Base-by-base conservation (phyloP, 2,888 invertebrate genomes). In the Marronus borbonicus region DNA sequence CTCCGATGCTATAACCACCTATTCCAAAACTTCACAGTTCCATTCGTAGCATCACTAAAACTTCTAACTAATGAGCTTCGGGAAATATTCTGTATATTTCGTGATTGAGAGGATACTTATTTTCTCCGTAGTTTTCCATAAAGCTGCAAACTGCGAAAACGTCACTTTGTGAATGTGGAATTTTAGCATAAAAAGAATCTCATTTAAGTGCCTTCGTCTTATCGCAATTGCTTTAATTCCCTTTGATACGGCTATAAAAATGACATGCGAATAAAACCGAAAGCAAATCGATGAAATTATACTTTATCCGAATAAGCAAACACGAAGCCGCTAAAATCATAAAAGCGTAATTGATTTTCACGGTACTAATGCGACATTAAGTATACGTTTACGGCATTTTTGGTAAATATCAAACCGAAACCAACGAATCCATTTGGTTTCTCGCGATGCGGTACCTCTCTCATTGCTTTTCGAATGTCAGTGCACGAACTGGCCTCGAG, bases 301-400 rank as follows among this genome's bases (percentile, higher is more conserved):
- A 62, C 12, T 12, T 28, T 62, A 62, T 12, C 24, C 31, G 28
- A 28, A 31, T 62, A 62, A 62, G 28, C 31, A 62, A 62, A 62
- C 60, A 62, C 62, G 62, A 62, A 62, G 31, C 14, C 14, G 65
- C n/a, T 10, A 39, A 66, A 44, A 20, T 44, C 68, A 69, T 68
- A 76, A 68, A 62, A 68, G n/a, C 69, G 49, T 69, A 76, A 74
- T 74, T 78, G 72, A 74, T 74, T 74, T 62, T 66, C 58, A 52
- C 74, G 24, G 52, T 50, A 20, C 78, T 78, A 78, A 78, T 78
- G 74, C 78, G 78, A 78, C 78, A 78, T 78, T 78, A 78, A 78
- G 65, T 72, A 78, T 74, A 64, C 76, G 62, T 76, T 78, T 76
- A 76, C 69, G 76, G 58, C 31, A 66, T 69, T 76, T 78, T 76